Evolutionary conservation across 2,797 vertebrate genomes (phyloP).

Genomic region (Scyliorhinus canicula): DNA sequence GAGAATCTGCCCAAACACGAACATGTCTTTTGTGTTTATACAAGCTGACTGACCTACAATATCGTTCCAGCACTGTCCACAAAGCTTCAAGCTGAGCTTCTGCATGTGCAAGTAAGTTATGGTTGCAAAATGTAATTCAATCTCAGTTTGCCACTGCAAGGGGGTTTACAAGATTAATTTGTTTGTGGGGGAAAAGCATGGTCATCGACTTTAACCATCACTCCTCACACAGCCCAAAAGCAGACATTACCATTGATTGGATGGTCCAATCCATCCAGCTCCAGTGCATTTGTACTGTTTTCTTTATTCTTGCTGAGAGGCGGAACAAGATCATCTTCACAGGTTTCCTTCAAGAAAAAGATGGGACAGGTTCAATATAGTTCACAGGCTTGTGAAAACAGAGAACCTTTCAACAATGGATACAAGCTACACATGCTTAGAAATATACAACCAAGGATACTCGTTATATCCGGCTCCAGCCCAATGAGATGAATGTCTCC

Average conservation of each 20-base stretch:
- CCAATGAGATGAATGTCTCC: not conserved
- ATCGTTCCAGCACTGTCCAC: not conserved
- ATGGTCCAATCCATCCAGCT: conserved; percentile 60
- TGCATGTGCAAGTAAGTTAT: not conserved
- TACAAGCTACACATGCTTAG: not conserved
- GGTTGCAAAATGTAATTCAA: not conserved
- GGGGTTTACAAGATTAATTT: not conserved
- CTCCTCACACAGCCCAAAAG: not conserved
- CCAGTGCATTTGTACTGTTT: conserved; percentile 58
- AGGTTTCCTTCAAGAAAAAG: conserved; percentile 64
- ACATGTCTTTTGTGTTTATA: not conserved
- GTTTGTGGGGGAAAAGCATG: not conserved
- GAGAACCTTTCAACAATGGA: too few relatives aligned
- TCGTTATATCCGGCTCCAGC: not conserved
- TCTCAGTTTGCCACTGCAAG: not conserved
- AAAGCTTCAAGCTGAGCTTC: not conserved
- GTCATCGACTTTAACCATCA: not conserved
- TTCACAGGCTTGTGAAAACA: not conserved
- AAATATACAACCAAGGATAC: not conserved
- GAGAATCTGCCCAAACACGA: not conserved
- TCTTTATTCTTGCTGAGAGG: conserved; percentile 59
- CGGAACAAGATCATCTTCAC: conserved; percentile 61
- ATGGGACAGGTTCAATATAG: not conserved
- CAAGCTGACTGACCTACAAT: not conserved
- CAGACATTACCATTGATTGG: conserved; percentile 65